phyloP scores from a whole-genome alignment of 1,140 invertebrate genomes.

The Pseudoatta argentina region DNA sequence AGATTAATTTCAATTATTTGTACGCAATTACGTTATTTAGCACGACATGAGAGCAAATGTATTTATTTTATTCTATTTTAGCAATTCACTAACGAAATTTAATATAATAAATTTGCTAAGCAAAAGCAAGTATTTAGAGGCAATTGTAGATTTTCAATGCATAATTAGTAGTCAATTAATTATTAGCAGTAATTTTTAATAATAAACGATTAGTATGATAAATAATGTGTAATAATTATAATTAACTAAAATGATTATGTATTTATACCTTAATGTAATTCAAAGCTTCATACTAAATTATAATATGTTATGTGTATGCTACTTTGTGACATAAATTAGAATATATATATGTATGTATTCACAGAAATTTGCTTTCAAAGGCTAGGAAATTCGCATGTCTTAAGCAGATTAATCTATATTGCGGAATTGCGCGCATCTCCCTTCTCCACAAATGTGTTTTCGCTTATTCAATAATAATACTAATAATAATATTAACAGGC shows the following conservation, averaged over 20 bases:
- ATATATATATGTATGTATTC: not conserved
- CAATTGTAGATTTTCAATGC: not conserved
- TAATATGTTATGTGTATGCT: not conserved
- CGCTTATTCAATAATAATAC: slow-evolving; percentile 51
- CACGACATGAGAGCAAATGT: too few relatives aligned
- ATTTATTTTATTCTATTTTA: not conserved
- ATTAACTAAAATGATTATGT: not conserved
- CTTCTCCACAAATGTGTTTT: slow-evolving; percentile 6
- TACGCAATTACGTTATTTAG: not conserved
- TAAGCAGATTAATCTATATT: slow-evolving; percentile 38
- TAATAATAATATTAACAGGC: slow-evolving; percentile 56
- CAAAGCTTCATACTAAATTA: not conserved
- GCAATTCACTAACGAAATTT: not conserved
- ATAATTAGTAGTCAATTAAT: slow-evolving; percentile 8
- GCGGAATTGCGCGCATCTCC: not conserved
- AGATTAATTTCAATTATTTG: slow-evolving; percentile 8
- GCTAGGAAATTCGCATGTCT: slow-evolving; percentile 6
- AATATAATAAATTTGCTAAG: not conserved
- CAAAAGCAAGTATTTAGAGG: not conserved
- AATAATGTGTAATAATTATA: slow-evolving; percentile 1
- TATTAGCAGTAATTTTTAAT: not conserved
- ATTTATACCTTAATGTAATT: not conserved
- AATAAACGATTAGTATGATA: not conserved
- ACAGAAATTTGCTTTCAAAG: slow-evolving; percentile 21
- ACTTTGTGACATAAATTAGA: not conserved